These are phyloP conservation scores for Fabriciana adippe DNA, from an alignment of 2,888 invertebrate species.

Conservation along the genomic window DNA sequence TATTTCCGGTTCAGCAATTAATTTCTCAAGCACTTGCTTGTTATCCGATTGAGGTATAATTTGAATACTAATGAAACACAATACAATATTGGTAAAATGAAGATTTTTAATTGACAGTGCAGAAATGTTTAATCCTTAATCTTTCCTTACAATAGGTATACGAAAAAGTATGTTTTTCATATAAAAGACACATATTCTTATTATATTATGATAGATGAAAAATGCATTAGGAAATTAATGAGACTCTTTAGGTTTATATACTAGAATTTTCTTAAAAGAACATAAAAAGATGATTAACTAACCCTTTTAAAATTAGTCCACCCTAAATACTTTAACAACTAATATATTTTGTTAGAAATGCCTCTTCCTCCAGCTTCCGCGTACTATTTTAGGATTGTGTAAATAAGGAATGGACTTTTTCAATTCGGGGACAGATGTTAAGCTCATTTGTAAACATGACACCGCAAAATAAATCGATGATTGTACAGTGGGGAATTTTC, in stretches of 20 bases:
- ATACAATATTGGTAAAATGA: no score
- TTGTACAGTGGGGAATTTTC: conserved; percentile 12
- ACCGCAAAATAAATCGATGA: conserved; percentile 28
- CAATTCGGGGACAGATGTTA: conserved; percentile 38
- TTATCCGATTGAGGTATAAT: no score
- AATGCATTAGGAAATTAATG: neutral
- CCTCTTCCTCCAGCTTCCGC: conserved; percentile 45
- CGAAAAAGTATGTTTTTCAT: no score
- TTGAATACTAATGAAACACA: no score
- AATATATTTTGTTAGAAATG: conserved; percentile 23
- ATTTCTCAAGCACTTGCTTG: no score
- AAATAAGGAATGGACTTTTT: conserved; percentile 46
- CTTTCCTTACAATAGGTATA: no score
- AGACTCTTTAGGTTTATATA: no score
- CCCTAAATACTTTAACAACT: conserved; percentile 7
- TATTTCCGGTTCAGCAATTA: no score
- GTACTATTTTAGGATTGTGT: conserved; percentile 48
- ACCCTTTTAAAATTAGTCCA: neutral
- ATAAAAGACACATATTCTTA: neutral
- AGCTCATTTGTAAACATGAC: conserved; percentile 29
- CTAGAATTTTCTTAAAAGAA: neutral
- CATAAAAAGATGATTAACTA: conserved; percentile 3
- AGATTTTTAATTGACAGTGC: no score
- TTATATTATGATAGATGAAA: neutral
- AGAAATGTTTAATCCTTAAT: no score